Conservation (phyloP, 1,140 invertebrate genomes). For the Heliconius himera region DNA sequence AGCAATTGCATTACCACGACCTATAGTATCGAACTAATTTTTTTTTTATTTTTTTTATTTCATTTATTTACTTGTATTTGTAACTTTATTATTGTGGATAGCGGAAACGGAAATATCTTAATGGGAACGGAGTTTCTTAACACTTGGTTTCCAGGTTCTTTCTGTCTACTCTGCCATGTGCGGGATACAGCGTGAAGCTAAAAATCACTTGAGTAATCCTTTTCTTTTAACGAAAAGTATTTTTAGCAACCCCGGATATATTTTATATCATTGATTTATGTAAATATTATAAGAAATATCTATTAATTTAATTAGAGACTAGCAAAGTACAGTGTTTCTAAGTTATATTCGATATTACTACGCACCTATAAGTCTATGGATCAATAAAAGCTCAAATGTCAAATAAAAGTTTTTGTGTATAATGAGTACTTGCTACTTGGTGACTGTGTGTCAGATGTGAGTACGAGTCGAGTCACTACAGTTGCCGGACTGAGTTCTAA, state of each 20-base stretch:
- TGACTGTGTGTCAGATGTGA: slow-evolving; percentile 20
- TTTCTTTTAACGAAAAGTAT: too few species aligned
- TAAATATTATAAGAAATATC: neutral
- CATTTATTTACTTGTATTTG: too few species aligned
- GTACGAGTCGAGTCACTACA: slow-evolving; percentile 6
- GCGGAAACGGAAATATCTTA: too few species aligned
- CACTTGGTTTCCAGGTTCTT: too few species aligned
- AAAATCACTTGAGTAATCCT: too few species aligned
- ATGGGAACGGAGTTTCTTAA: too few species aligned
- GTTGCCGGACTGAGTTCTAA: slow-evolving; percentile 36
- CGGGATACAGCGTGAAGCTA: too few species aligned
- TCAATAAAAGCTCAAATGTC: slow-evolving; percentile 18
- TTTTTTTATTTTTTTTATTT: too few species aligned
- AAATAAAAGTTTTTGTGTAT: slow-evolving; percentile 30
- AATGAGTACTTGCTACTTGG: slow-evolving; percentile 24
- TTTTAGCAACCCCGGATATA: neutral
- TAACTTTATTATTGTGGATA: too few species aligned
- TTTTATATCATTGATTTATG: neutral
- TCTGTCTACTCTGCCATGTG: too few species aligned
- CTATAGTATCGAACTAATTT: too few species aligned
- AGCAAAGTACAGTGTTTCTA: neutral
- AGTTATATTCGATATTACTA: slow-evolving; percentile 8
- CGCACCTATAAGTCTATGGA: slow-evolving; percentile 5
- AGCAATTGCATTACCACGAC: too few species aligned
- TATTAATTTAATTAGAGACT: neutral